Base-by-base conservation (phyloP, 2,888 invertebrate species). In the Rosalia funebris region DNA sequence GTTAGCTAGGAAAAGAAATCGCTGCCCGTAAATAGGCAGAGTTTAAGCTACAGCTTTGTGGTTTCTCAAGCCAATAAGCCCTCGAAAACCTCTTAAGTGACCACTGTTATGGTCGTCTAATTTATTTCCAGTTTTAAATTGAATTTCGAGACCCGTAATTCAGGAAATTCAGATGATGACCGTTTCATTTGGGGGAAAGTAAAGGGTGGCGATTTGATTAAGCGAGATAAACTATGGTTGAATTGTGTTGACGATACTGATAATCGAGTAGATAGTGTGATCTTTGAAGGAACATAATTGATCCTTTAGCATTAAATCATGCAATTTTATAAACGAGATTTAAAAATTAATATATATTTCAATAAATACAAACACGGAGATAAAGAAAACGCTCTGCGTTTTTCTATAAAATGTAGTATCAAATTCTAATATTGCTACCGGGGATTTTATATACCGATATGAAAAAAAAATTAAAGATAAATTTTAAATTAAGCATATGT, bases 121-220 rank as follows among this genome's bases (percentile, higher is more conserved):
- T 73, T 75, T 75, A 73, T 73, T 67, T 69, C 68, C 69, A 67
- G 47, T 66, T 69, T 71, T 64, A 71, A 75, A 75, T 75, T 73
- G 74, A 72, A 74, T 73, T 69, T 57, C 25, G 15, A 42, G 42
- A 41, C 32, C 1, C 9, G 42, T 16, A 53, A 53, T 42, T 53
- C 17, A 10, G 17, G 42, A 31, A 50, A 52, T 53, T 42, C 17
- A 15, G 15, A 32, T 42, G 16, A 17, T 9, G 7, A 1, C 15
- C 37, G 10, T 20, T 37, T 19, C 20, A 32, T 46, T 32, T 9
- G 1, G n/a, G 9, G 31, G 25, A 31, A n/a, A 45, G 7, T 1
- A 12, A 15, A 7, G 11, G 15, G 20, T 3, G 4, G 2, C 32
- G 1, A 16, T 46, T 46, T 46, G 20, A 25, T 46, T 44, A 15